Evolutionary conservation across 2,888 invertebrate species (phyloP).

Genomic region (Zygogramma bicolorata): DNA sequence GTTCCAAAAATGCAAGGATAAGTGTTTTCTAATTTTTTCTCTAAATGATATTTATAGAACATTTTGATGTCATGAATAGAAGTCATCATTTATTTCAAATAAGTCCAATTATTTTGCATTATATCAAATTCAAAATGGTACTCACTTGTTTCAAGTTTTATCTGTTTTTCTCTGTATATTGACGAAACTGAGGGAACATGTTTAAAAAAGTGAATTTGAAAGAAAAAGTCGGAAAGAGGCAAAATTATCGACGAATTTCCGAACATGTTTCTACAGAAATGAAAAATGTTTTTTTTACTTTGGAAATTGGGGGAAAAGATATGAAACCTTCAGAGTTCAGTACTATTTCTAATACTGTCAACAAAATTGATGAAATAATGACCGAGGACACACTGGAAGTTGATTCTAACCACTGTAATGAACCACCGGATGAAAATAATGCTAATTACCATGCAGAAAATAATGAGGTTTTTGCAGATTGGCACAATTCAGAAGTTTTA

Average conservation of each 20-base stretch:
- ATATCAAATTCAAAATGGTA: background rate
- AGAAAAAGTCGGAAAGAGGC: constrained; percentile 6
- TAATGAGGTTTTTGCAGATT: constrained; percentile 2
- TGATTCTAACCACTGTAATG: constrained; percentile 9
- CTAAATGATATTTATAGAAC: too few species aligned
- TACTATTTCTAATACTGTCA: constrained; percentile 4
- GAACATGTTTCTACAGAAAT: constrained; percentile 13
- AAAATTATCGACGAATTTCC: constrained; percentile 15
- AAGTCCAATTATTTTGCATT: background rate
- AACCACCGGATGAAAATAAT: background rate
- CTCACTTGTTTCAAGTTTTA: background rate
- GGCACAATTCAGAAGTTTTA: background rate
- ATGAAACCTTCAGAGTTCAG: background rate
- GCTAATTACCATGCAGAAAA: constrained; percentile 5
- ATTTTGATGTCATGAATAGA: background rate
- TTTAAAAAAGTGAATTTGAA: background rate
- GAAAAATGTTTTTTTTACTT: constrained; percentile 7
- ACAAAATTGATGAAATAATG: constrained; percentile 9
- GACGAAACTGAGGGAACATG: background rate
- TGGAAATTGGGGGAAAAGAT: background rate
- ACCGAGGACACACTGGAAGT: constrained; percentile 11
- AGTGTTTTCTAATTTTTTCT: too few species aligned
- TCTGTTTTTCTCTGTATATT: background rate
- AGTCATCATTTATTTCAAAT: background rate
- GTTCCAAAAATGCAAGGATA: background rate